Evolutionary conservation across 2,113 vertebrate genomes (phyloP).

Genomic region (Dascyllus trimaculatus): DNA sequence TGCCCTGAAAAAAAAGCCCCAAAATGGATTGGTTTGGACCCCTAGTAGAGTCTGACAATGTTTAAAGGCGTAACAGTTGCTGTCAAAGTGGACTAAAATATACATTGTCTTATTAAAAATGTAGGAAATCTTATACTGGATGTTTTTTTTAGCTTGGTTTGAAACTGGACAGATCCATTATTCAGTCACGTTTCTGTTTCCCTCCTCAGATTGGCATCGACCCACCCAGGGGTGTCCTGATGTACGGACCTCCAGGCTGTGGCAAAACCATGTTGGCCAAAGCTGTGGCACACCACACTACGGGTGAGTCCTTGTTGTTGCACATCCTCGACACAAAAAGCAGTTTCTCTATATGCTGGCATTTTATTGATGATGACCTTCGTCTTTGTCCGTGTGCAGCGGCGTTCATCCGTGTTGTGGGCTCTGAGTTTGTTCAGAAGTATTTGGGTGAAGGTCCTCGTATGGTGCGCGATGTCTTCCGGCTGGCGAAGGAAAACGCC

Average conservation of each 20-base stretch:
- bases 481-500: slow-evolving; percentile 96
- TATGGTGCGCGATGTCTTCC: slow-evolving; percentile 96
- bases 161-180: no score
- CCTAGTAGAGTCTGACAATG: no score
- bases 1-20: no score
- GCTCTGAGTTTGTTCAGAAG: slow-evolving; percentile 97
- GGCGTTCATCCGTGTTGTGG: slow-evolving; percentile 95
- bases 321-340: not conserved
- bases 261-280: slow-evolving; percentile 98
- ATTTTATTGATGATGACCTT: no score
- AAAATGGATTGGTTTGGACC: no score
- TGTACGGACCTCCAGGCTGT: slow-evolving; percentile 95
- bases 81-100: no score
- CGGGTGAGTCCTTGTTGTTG: slow-evolving; percentile 80
- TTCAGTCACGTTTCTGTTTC: not conserved
- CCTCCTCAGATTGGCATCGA: slow-evolving; percentile 92
- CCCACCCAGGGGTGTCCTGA: slow-evolving; percentile 93
- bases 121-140: no score
- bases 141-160: no score
- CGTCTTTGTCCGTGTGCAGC: slow-evolving; percentile 77
- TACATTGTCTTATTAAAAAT: no score
- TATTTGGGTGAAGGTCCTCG: slow-evolving; percentile 95
- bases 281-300: slow-evolving; percentile 96
- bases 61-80: no score
- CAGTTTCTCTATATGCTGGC: no score